Evolutionary conservation across 2,113 vertebrate genomes (phyloP).

Genomic region (Siphamia tubifer): DNA sequence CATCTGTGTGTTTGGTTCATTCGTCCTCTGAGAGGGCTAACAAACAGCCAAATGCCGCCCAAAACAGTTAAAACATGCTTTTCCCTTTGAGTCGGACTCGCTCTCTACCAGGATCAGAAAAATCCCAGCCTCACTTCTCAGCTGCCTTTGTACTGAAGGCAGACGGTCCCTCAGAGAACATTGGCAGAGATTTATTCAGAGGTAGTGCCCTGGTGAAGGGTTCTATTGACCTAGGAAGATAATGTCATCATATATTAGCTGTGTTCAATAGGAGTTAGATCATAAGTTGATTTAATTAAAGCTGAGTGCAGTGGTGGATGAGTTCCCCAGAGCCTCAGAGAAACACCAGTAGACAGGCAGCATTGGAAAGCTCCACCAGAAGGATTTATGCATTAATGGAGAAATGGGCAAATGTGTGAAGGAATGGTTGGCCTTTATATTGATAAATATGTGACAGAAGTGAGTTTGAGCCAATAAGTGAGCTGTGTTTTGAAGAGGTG

Average conservation of each 20-base stretch:
- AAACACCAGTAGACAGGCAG: not conserved
- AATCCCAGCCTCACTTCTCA: not conserved
- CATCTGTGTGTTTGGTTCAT: slow-evolving; percentile 40
- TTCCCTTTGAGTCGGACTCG: not conserved
- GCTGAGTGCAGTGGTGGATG: slow-evolving; percentile 13
- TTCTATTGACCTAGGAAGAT: slow-evolving; percentile 47
- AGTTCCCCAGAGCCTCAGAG: not conserved
- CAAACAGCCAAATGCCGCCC: not conserved
- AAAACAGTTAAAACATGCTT: not conserved
- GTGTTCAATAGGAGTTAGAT: slow-evolving; percentile 37
- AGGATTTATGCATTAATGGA: not conserved
- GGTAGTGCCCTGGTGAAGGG: slow-evolving; percentile 25
- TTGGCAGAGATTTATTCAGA: slow-evolving; percentile 30
- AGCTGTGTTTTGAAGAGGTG: too few species aligned
- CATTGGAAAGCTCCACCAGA: not conserved
- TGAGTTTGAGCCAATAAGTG: too few species aligned
- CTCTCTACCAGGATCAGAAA: not conserved
- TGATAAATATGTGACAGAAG: too few species aligned
- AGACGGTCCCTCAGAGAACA: not conserved
- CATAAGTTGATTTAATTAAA: slow-evolving; percentile 57
- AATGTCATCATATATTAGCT: slow-evolving; percentile 45
- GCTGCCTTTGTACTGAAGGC: not conserved
- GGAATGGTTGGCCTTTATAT: too few species aligned
- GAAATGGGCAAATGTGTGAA: too few species aligned
- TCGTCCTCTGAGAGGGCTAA: slow-evolving; percentile 27